Conservation (phyloP, 2,888 invertebrate genomes). For the Amorpha juglandis region DNA sequence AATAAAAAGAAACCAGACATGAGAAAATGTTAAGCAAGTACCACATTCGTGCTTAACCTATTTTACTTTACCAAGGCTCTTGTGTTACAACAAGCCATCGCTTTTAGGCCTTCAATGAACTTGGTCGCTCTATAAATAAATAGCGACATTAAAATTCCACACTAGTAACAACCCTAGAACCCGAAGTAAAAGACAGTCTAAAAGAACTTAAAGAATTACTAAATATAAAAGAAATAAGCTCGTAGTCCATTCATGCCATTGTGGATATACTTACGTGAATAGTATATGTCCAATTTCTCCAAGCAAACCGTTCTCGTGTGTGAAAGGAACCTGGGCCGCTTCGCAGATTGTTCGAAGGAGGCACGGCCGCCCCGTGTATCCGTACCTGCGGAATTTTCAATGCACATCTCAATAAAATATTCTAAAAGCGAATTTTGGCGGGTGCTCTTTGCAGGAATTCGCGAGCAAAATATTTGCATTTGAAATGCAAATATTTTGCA, state of each 20-base stretch:
- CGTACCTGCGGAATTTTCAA: conserved; percentile 78
- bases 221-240: conserved; percentile 22
- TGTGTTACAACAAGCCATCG: background rate
- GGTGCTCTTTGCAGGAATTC: conserved; percentile 36
- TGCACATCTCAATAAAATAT: conserved; percentile 51
- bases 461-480: conserved; percentile 35
- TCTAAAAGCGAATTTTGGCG: conserved; percentile 48
- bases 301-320: conserved; percentile 88
- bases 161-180: conserved; percentile 6
- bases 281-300: conserved; percentile 90
- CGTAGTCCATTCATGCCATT: conserved; percentile 22
- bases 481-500: conserved; percentile 23
- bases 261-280: conserved; percentile 86
- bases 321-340: conserved; percentile 87
- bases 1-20: no score
- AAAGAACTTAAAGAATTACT: conserved; percentile 14
- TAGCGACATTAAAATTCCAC: conserved; percentile 3
- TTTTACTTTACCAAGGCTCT: background rate
- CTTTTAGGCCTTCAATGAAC: background rate
- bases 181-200: background rate
- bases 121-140: background rate
- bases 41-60: background rate
- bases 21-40: background rate
- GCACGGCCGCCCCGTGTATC: conserved; percentile 87
- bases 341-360: conserved; percentile 91